Base-by-base conservation (phyloP, 2,113 vertebrate genomes). In the Gymnogyps californianus region DNA sequence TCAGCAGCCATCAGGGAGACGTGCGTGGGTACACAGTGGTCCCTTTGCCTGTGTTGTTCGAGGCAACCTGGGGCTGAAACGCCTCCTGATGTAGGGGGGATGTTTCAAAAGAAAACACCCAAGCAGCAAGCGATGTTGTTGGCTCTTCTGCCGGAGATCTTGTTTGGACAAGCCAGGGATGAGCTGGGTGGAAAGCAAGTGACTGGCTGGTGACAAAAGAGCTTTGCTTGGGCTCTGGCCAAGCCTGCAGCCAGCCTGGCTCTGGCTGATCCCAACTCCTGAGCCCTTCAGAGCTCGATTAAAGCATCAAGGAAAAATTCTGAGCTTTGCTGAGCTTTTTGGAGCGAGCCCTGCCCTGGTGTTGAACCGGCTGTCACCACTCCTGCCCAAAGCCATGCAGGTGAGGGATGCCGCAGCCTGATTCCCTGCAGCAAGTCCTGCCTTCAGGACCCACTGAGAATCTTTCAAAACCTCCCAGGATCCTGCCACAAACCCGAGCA, bases 281-380 rank as follows among this genome's bases (percentile, higher is more conserved):
- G 15, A 80, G 22, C 42, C 34, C 59, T 77, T 58, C 54, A 67
- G 64, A 61, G 47, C 26, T 24, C 0, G 0, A 15, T 31, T 21
- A 13, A 62, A 69, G 61, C 1, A 3, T 18, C 32, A 70, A 59
- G 40, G 38, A 31, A 59, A n/a, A 70, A 38, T 32, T 24, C 67
- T 24, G 74, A 49, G 34, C 29, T 67, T 74, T 52, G 32, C 40
- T 66, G 81, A 92, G 52, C 36, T 46, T 67, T 81, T 75, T 10
- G 9, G 31, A 40, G 31, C 1, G 31, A 88, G 28, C 12, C 7
- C 15, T 44, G 51, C 7, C 62, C 59, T 2, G 6, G n/a, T 5
- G 1, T 1, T 57, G 66, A 83, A 29, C 40, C 0, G 0, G 26
- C 59, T 18, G 6, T 52, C 26, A 13, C 4, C 31, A 14, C 16